Evolutionary conservation across 2,797 vertebrate species (phyloP).

Genomic region (Sebastolobus alascanus): DNA sequence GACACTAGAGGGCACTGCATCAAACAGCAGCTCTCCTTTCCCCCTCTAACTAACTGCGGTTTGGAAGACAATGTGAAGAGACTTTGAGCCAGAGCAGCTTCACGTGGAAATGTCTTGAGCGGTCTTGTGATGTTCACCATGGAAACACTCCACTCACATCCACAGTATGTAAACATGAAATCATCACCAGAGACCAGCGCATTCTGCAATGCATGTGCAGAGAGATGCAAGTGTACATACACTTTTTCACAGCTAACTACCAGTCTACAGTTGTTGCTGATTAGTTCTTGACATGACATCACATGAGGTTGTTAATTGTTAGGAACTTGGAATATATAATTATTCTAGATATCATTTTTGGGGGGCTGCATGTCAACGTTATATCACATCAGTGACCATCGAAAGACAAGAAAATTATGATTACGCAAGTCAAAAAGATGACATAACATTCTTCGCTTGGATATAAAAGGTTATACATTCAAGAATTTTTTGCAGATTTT

Average conservation of each 20-base stretch:
- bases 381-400: background rate
- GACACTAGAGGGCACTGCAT: slow-evolving; percentile 55
- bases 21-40: slow-evolving; percentile 24
- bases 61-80: slow-evolving; percentile 32
- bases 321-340: background rate
- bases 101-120: slow-evolving; percentile 14
- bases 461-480: background rate
- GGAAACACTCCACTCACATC: slow-evolving; percentile 18
- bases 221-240: background rate
- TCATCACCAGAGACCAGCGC: background rate
- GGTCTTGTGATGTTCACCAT: slow-evolving; percentile 28
- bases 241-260: background rate
- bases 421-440: background rate
- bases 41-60: slow-evolving; percentile 37
- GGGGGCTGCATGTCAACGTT: background rate
- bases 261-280: background rate
- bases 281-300: background rate
- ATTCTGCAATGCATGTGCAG: background rate
- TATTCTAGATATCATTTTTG: background rate
- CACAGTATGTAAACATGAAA: background rate
- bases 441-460: background rate
- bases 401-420: background rate
- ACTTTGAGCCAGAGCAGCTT: slow-evolving; percentile 44
- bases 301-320: background rate
- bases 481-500: background rate